A percentile compares a stretch with the other conserved stretches of the same genome.
Conservation (phyloP, 1,140 invertebrate genomes). For the Neodiprion virginianus region DNA sequence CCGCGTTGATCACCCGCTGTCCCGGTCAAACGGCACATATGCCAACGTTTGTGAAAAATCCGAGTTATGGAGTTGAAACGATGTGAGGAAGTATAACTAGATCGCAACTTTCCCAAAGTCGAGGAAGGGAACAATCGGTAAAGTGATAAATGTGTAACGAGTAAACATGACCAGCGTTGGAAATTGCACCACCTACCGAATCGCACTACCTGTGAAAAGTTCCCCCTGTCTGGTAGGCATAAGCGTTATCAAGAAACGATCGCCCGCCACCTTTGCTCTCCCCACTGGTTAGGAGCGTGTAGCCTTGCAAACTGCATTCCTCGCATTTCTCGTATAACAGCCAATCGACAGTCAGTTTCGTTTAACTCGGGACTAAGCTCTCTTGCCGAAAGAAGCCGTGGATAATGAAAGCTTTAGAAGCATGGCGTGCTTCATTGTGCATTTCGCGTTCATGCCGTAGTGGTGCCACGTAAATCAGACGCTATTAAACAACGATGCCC, state of each 20-base stretch:
- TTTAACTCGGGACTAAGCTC: background rate
- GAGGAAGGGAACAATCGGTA: background rate
- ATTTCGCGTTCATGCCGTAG: slow-evolving; percentile 15
- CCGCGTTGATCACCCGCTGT: background rate
- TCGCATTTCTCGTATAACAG: slow-evolving; percentile 39
- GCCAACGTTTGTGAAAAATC: background rate
- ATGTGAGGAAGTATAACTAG: background rate
- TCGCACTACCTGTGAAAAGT: slow-evolving; percentile 10
- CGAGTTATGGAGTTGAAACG: too few relatives aligned
- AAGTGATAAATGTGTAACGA: background rate
- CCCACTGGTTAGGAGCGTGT: background rate
- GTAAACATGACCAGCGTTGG: background rate
- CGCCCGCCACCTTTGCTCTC: background rate
- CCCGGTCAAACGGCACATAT: background rate
- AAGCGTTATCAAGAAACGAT: slow-evolving; percentile 9
- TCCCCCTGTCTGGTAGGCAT: slow-evolving; percentile 7
- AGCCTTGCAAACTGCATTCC: slow-evolving; percentile 48
- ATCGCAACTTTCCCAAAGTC: background rate
- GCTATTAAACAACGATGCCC: slow-evolving; percentile 21
- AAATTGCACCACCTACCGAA: background rate
- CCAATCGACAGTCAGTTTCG: slow-evolving; percentile 28
- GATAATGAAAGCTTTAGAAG: background rate
- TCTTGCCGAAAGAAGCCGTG: background rate
- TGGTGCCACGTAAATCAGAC: slow-evolving; percentile 21
- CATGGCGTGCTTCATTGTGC: slow-evolving; percentile 4